These are phyloP conservation scores for Chunga burmeisteri DNA, from an alignment of 2,113 vertebrate species.

Conservation along the genomic window DNA sequence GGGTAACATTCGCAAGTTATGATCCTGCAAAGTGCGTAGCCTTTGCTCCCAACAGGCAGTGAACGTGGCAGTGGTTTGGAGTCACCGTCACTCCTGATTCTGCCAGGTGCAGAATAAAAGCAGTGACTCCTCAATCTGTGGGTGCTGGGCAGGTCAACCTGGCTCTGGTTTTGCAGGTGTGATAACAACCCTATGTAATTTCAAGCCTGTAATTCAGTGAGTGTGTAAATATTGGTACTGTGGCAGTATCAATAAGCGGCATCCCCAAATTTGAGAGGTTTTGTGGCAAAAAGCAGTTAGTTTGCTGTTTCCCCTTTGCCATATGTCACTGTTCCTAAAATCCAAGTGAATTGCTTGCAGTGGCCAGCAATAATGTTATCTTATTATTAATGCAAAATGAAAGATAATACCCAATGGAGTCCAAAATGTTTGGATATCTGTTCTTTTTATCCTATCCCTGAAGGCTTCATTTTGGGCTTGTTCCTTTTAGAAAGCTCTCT, in stretches of 20 bases:
- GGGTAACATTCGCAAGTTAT: neutral
- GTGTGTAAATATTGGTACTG: neutral
- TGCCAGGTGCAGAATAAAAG: neutral
- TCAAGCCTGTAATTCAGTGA: neutral
- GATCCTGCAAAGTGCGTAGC: neutral
- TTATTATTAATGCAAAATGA: neutral
- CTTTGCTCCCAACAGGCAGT: neutral
- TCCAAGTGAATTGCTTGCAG: neutral
- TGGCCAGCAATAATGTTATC: neutral
- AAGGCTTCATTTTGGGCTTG: neutral
- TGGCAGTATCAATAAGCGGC: neutral
- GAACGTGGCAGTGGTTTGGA: neutral
- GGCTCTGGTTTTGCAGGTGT: neutral
- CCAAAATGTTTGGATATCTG: neutral
- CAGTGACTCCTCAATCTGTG: neutral
- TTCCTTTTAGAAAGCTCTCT: neutral
- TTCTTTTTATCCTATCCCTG: neutral
- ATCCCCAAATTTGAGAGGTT: neutral
- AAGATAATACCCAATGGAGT: neutral
- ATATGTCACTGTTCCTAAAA: neutral
- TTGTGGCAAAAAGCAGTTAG: neutral
- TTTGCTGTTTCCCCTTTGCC: neutral
- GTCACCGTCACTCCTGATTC: fast-evolving
- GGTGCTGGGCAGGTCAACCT: neutral
- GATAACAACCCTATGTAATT: neutral